Conservation (phyloP, 2,113 vertebrate species). For the Oreochromis niloticus region DNA sequence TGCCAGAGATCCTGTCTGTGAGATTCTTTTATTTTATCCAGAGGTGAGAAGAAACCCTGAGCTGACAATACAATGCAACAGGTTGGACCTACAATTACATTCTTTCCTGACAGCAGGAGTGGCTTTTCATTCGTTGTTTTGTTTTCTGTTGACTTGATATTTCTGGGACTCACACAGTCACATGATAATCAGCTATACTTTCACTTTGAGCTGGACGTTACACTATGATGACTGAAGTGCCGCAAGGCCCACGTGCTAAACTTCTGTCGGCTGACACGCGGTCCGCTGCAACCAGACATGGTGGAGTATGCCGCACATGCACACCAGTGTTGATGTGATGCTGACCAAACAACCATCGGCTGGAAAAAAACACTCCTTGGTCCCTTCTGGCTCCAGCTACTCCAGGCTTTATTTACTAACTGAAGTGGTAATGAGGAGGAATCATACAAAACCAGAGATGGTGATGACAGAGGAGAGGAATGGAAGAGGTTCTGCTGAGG, state of each 20-base stretch:
- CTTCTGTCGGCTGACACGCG: background rate
- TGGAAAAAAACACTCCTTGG: background rate
- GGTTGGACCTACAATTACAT: background rate
- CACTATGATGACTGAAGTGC: background rate
- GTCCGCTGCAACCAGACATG: background rate
- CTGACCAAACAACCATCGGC: background rate
- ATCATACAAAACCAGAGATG: slow-evolving; percentile 32
- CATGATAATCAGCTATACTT: background rate
- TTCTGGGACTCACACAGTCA: background rate
- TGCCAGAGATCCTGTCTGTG: background rate
- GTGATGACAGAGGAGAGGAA: slow-evolving; percentile 33
- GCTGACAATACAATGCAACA: background rate
- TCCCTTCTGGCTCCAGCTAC: background rate
- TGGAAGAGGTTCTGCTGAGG: background rate
- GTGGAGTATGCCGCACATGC: background rate
- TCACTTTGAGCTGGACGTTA: background rate
- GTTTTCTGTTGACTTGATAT: background rate
- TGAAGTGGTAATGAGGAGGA: slow-evolving; percentile 37
- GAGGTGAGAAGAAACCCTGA: background rate
- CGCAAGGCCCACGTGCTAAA: background rate
- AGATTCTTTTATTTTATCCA: background rate
- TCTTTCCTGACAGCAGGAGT: background rate
- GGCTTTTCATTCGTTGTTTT: background rate
- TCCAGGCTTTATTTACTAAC: slow-evolving; percentile 28
- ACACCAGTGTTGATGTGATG: background rate